Percentiles rank a stretch among this genome's conserved stretches.
phyloP scores from a whole-genome alignment of 2,113 vertebrate species.

The Felis chaus region DNA sequence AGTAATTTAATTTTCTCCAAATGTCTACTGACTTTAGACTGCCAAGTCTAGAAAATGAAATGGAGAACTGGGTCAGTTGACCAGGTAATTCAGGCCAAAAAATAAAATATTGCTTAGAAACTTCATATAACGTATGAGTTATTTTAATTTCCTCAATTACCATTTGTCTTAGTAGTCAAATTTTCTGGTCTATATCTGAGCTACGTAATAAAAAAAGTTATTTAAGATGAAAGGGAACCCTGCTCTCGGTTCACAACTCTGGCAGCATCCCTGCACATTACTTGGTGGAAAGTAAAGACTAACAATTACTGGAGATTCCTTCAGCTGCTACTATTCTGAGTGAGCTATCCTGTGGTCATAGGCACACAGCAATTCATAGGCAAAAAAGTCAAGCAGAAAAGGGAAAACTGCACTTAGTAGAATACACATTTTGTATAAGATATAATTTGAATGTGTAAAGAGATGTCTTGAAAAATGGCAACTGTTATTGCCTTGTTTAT shows the following conservation, averaged over 20 bases:
- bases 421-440: not conserved
- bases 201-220: not conserved
- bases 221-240: not conserved
- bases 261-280: not conserved
- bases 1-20: slow-evolving; percentile 62
- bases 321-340: not conserved
- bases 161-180: not conserved
- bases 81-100: not conserved
- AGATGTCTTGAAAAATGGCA: slow-evolving; percentile 35
- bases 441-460: not conserved
- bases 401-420: not conserved
- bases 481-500: not conserved
- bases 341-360: not conserved
- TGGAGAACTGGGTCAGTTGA: not conserved
- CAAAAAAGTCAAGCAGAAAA: not conserved
- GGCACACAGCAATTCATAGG: not conserved
- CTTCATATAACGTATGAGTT: not conserved
- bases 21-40: slow-evolving; percentile 21
- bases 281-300: not conserved
- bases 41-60: slow-evolving; percentile 30
- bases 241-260: not conserved
- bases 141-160: slow-evolving; percentile 23
- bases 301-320: not conserved
- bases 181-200: not conserved
- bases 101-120: slow-evolving; percentile 14